A percentile compares a stretch with the other conserved stretches of the same genome.
Conservation (phyloP, 2,888 invertebrate species). For the Trichogramma evanescens region DNA sequence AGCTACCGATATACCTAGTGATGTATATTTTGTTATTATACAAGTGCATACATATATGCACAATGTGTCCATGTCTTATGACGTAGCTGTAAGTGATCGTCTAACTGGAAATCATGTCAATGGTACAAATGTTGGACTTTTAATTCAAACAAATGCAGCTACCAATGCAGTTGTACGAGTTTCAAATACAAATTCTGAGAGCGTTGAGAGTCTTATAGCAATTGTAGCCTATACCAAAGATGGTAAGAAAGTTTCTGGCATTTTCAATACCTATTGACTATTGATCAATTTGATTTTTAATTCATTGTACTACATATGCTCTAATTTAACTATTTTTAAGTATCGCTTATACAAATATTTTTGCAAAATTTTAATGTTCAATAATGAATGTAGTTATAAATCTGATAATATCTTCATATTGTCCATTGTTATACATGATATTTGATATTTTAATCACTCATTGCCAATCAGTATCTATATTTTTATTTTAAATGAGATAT, state of each 20-base stretch:
- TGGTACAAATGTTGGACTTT: conserved; percentile 60
- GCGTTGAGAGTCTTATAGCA: conserved; percentile 48
- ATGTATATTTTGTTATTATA: conserved; percentile 54
- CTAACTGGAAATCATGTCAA: conserved; percentile 42
- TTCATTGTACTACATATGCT: too few relatives aligned
- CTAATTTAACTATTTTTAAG: too few relatives aligned
- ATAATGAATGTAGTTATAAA: too few relatives aligned
- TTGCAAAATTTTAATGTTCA: too few relatives aligned
- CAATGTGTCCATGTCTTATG: conserved; percentile 54
- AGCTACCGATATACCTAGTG: conserved; percentile 47
- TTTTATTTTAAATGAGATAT: background rate
- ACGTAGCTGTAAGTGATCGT: conserved; percentile 26
- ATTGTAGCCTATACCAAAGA: conserved; percentile 50
- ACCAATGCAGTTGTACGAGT: conserved; percentile 43
- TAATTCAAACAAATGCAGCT: conserved; percentile 36
- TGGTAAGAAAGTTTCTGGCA: conserved; percentile 46
- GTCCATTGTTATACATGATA: too few relatives aligned
- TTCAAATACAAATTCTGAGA: conserved; percentile 44
- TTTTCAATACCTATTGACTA: too few relatives aligned
- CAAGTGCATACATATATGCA: conserved; percentile 60
- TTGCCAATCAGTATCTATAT: background rate
- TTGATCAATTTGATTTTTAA: too few relatives aligned
- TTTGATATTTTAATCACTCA: too few relatives aligned
- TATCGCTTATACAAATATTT: too few relatives aligned
- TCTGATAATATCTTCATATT: too few relatives aligned